Conservation (phyloP, 2,888 invertebrate species). For the Thymelicus lineola region DNA sequence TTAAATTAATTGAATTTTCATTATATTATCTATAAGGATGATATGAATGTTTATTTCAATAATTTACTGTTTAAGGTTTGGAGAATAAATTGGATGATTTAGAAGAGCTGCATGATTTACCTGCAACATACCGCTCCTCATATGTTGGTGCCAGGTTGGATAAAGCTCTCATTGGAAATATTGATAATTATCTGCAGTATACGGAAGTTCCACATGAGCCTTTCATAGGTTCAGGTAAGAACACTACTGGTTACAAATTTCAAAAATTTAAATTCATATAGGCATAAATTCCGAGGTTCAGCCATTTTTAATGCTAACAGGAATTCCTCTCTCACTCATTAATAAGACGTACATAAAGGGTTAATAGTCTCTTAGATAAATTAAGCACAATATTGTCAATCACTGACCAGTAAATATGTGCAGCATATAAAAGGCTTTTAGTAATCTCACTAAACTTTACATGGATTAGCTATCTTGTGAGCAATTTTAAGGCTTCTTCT, state of each 20-base stretch:
- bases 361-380: no score
- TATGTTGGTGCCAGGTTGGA: conserved; percentile 86
- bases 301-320: no score
- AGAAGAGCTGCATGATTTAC: conserved; percentile 94
- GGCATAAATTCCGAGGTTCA: no score
- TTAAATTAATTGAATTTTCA: background rate
- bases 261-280: no score
- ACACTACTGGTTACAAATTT: background rate
- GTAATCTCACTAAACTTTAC: no score
- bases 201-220: conserved; percentile 77
- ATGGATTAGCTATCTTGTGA: no score
- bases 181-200: conserved; percentile 76
- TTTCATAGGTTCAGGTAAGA: conserved; percentile 73
- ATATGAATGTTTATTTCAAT: background rate
- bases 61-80: conserved; percentile 72
- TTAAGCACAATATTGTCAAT: no score
- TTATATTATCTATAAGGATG: background rate
- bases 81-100: conserved; percentile 88
- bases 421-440: no score
- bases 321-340: no score
- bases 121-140: conserved; percentile 86
- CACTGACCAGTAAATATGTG: no score
- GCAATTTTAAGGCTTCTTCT: no score
- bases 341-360: no score
- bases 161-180: conserved; percentile 82